phyloP scores from a whole-genome alignment of 1,140 invertebrate genomes.

The Eubasilissa regina region DNA sequence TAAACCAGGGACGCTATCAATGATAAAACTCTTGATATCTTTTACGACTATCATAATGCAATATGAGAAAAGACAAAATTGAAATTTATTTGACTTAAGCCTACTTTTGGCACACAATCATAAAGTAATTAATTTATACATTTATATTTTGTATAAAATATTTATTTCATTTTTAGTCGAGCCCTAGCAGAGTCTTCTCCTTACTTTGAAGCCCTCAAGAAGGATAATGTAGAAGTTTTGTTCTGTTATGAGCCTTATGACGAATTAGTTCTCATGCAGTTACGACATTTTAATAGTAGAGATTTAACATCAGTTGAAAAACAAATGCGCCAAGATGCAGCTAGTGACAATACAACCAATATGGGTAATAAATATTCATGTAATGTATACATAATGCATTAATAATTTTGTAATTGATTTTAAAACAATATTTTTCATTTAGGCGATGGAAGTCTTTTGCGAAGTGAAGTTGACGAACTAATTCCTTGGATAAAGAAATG shows the following conservation, averaged over 20 bases:
- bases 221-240: conserved; percentile 90
- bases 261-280: conserved; percentile 93
- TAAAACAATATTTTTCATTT: conserved; percentile 56
- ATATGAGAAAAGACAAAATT: too few species aligned
- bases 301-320: conserved; percentile 93
- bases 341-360: conserved; percentile 69
- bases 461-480: conserved; percentile 83
- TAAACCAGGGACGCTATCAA: too few species aligned
- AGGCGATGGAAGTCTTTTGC: conserved; percentile 80
- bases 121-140: too few species aligned
- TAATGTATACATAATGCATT: conserved; percentile 9
- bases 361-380: too few species aligned
- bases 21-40: too few species aligned
- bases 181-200: conserved; percentile 93
- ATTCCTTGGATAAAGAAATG: conserved; percentile 84
- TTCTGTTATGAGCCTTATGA: conserved; percentile 98
- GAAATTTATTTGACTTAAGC: too few species aligned
- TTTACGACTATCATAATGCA: too few species aligned
- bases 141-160: too few species aligned
- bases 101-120: too few species aligned
- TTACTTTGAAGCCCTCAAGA: conserved; percentile 94
- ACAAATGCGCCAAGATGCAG: conserved; percentile 87
- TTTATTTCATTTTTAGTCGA: conserved; percentile 75
- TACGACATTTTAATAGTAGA: conserved; percentile 87
- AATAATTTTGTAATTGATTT: background rate